These are phyloP conservation scores for Acanthopagrus latus DNA, from an alignment of 2,797 vertebrate species.

Conservation along the genomic window DNA sequence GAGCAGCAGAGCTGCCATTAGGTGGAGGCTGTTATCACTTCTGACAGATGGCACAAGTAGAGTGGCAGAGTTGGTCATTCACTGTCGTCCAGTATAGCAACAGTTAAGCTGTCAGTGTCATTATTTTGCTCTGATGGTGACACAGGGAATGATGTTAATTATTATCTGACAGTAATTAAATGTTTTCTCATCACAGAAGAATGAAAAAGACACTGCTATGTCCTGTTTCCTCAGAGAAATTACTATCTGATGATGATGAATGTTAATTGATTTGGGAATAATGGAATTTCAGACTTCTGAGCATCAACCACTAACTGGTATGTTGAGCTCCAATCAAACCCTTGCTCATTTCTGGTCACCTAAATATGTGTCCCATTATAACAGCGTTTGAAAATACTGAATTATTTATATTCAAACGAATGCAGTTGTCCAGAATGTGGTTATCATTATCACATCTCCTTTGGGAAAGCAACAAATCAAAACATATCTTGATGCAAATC, in stretches of 20 bases:
- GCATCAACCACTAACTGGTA: slow-evolving; percentile 12
- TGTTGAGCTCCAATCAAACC: slow-evolving; percentile 21
- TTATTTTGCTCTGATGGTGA: slow-evolving; percentile 17
- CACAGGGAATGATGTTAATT: slow-evolving; percentile 26
- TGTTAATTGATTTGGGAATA: slow-evolving; percentile 65
- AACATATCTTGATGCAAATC: too few species aligned
- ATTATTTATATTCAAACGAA: too few species aligned
- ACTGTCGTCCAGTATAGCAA: slow-evolving; percentile 31
- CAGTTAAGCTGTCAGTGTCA: slow-evolving; percentile 21
- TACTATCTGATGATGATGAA: slow-evolving; percentile 34
- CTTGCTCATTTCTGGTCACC: slow-evolving; percentile 7
- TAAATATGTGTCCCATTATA: slow-evolving; percentile 3
- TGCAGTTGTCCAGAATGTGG: too few species aligned
- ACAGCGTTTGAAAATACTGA: too few species aligned
- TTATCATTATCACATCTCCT: too few species aligned
- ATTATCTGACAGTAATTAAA: slow-evolving; percentile 48
- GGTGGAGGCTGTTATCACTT: slow-evolving; percentile 69
- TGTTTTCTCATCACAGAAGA: slow-evolving; percentile 37
- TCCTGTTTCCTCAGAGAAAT: slow-evolving; percentile 40
- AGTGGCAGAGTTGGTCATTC: slow-evolving; percentile 53
- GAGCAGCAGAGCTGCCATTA: slow-evolving; percentile 58
- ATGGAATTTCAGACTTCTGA: slow-evolving; percentile 48
- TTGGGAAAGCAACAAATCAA: background rate
- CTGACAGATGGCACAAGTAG: slow-evolving; percentile 75
- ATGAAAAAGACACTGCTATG: slow-evolving; percentile 21